These are phyloP conservation scores for Aspidiotus rigidus DNA, from an alignment of 2,888 invertebrate species.

Conservation along the genomic window DNA sequence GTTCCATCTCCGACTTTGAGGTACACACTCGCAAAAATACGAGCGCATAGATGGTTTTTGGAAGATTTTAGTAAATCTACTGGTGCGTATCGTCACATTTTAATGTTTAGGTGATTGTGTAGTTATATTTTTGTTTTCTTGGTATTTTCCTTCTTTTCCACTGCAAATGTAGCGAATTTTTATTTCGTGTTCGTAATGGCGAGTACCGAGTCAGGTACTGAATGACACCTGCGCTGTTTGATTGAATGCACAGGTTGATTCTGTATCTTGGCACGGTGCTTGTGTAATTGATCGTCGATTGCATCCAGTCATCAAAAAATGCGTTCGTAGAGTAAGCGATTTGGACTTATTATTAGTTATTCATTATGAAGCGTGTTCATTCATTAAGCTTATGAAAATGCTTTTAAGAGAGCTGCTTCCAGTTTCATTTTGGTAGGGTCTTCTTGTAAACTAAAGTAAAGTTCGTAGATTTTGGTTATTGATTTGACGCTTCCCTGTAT, in stretches of 20 bases:
- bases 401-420: slow-evolving; percentile 22
- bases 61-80: not conserved
- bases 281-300: too few species aligned
- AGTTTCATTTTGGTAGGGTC: slow-evolving; percentile 32
- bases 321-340: not conserved
- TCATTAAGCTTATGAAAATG: not conserved
- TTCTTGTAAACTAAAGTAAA: slow-evolving; percentile 34
- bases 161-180: not conserved
- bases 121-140: too few species aligned
- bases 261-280: slow-evolving; percentile 26
- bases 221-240: slow-evolving; percentile 30
- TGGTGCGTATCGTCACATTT: too few species aligned
- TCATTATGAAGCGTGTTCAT: not conserved
- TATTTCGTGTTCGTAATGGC: too few species aligned
- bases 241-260: slow-evolving; percentile 27
- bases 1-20: slow-evolving; percentile 57
- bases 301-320: too few species aligned
- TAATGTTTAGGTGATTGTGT: too few species aligned
- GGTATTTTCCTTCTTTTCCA: too few species aligned
- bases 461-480: slow-evolving; percentile 21
- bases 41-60: slow-evolving; percentile 62
- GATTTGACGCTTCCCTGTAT: too few species aligned
- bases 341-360: not conserved
- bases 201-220: slow-evolving; percentile 28
- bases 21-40: slow-evolving; percentile 57